Conservation (phyloP, 37 sponge, comb jelly and placozoan genomes). For the Crambe crambe region DNA sequence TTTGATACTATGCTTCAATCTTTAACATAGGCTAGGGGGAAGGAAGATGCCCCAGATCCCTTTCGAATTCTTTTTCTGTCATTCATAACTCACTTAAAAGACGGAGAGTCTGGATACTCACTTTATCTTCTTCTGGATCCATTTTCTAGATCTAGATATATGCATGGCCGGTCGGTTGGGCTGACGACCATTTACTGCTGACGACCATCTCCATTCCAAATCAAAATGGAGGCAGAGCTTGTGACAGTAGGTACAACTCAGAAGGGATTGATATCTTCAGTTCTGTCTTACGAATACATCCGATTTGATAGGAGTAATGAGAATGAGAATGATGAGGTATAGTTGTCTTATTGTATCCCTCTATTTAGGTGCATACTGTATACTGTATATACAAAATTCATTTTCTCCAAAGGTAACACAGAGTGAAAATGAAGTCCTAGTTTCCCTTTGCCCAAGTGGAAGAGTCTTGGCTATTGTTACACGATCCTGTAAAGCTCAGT, state of each 20-base stretch:
- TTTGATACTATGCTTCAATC: neutral
- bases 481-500: slow-evolving; percentile 45
- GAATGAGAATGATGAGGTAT: neutral
- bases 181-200: neutral
- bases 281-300: neutral
- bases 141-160: neutral
- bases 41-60: too few species aligned
- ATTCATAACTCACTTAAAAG: neutral
- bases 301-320: neutral
- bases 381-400: neutral
- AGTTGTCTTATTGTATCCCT: slow-evolving; percentile 6
- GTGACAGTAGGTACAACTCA: slow-evolving; percentile 11
- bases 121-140: neutral
- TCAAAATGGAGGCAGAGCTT: slow-evolving; percentile 23
- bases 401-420: neutral
- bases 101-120: neutral
- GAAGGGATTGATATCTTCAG: slow-evolving; percentile 18
- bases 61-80: too few species aligned
- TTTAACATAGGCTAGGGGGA: too few species aligned
- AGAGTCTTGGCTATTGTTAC: slow-evolving; percentile 40
- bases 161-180: neutral
- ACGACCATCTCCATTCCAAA: too few species aligned
- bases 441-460: slow-evolving; percentile 46
- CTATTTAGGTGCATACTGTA: too few species aligned
- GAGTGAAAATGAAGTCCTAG: slow-evolving; percentile 9